Evolutionary conservation across 2,888 invertebrate genomes (phyloP), one percentile per base, ranked within the genome.

Genomic region (Protonemura montana): DNA sequence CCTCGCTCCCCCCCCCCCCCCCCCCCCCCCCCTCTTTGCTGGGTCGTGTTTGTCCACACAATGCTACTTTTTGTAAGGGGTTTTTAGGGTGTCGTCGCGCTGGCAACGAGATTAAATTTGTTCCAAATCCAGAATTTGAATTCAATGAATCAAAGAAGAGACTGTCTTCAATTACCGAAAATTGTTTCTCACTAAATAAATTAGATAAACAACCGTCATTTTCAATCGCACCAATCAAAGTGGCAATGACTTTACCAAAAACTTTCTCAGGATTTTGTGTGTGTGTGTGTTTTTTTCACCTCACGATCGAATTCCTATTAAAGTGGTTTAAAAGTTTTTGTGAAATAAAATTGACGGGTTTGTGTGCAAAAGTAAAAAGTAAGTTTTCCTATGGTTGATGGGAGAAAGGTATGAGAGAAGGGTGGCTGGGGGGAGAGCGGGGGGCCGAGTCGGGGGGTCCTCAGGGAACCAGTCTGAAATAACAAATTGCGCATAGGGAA

Each of bases 401-500:
- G 59, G 59, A 59, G 59, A 59, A 59, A 59, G 59, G 59, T 59
- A 59, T 59, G 59, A 21, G 59, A 21, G 59, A 21, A 2, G 59
- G 16, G 41, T 5, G 41, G 41, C 41, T 5, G 41, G 41, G 41
- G 41, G 6, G 41, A 13, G 59, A 21, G 59, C 13, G 59, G 6
- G 59, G 59, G 6, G 1, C 16, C 1, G 59, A 21, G 59, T 21
- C 1, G 59, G 13, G 41, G 59, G 59, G 59, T 59, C 59, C 59
- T 59, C 13, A 59, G 59, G 59, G 59, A 78, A 25, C 5, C 78
- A 28, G 78, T 81, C 81, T 30, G 81, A 81, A 81, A 81, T 81
- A 81, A 81, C 81, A 81, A 81, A 81, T 81, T 81, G n/a, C 81
- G 81, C 81, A 29, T 30, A n/a, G 81, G 81, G 81, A 81, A 81